Percentiles rank a stretch among this genome's conserved stretches.
These are phyloP conservation scores for Ginglymostoma cirratum DNA, from an alignment of 2,113 vertebrate species.

Conservation along the genomic window DNA sequence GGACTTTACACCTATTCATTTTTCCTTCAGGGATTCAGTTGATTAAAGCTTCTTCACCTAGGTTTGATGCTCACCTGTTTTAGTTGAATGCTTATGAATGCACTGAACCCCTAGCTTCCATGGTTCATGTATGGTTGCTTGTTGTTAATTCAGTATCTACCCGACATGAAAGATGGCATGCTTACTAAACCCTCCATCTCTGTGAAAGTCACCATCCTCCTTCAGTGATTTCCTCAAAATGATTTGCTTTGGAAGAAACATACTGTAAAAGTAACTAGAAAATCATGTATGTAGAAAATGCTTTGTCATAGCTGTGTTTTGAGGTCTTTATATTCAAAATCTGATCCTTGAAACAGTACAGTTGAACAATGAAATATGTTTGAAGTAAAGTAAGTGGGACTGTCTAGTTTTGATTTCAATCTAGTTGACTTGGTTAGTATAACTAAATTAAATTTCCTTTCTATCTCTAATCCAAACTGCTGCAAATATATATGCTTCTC, in stretches of 20 bases:
- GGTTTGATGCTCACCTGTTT: neutral
- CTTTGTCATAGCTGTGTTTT: neutral
- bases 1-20: neutral
- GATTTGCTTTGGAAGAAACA: neutral
- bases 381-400: neutral
- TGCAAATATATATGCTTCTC: neutral
- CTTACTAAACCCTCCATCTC: neutral
- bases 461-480: neutral
- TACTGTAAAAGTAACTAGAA: neutral
- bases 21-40: neutral
- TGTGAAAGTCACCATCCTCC: neutral
- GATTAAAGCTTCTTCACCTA: neutral
- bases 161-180: neutral
- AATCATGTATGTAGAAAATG: neutral
- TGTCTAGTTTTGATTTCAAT: neutral
- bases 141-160: neutral
- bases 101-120: neutral
- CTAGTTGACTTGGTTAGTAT: neutral
- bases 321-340: neutral
- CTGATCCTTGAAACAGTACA: neutral
- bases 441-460: neutral
- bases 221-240: neutral
- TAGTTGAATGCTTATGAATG: neutral
- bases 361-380: neutral
- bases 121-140: neutral